These are phyloP conservation scores for Neolamprologus tretocephalus DNA, from an alignment of 2,113 vertebrate species.

Conservation along the genomic window DNA sequence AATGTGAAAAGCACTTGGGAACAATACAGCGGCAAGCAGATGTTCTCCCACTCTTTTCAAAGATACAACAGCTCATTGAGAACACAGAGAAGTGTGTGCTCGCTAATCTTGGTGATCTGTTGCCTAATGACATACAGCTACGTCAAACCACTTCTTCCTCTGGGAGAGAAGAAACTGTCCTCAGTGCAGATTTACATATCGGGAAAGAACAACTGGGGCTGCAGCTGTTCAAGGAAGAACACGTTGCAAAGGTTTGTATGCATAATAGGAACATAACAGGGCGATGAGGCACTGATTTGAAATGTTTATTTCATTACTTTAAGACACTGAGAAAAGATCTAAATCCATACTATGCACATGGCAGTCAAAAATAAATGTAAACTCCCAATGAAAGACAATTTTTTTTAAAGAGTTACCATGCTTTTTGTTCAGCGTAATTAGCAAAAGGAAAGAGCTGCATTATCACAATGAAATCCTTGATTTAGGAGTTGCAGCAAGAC, in stretches of 20 bases:
- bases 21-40: not conserved
- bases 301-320: not conserved
- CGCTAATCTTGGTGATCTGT: not conserved
- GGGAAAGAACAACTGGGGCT: not conserved
- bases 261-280: not conserved
- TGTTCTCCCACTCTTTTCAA: not conserved
- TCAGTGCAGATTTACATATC: constrained; percentile 31
- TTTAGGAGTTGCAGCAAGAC: not conserved
- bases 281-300: not conserved
- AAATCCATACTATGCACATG: not conserved
- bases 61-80: not conserved
- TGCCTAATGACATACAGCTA: constrained; percentile 28
- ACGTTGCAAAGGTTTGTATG: not conserved
- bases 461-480: constrained; percentile 18
- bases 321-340: not conserved
- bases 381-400: not conserved
- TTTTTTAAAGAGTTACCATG: not conserved
- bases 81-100: not conserved
- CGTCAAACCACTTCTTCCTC: constrained; percentile 1
- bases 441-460: not conserved
- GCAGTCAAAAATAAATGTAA: not conserved
- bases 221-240: not conserved
- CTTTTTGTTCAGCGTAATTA: not conserved
- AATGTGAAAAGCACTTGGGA: not conserved
- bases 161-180: not conserved